Percentiles rank a stretch among this genome's conserved stretches.
Evolutionary conservation across 2,888 invertebrate species (phyloP).

Genomic region (Lasius platythorax): DNA sequence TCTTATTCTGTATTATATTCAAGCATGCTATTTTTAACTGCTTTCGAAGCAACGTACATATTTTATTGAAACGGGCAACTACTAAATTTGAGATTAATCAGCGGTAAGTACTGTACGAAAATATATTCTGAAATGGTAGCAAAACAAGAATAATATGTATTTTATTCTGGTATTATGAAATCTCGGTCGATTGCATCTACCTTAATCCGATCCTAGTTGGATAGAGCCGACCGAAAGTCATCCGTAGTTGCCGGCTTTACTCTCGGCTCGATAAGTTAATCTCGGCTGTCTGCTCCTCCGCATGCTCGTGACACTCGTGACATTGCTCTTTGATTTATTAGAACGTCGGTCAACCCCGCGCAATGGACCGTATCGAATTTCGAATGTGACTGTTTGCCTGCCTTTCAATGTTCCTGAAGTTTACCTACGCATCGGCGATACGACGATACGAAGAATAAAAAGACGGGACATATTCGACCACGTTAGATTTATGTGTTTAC

Average conservation of each 20-base stretch:
- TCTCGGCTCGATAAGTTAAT: constrained; percentile 80
- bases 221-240: constrained; percentile 73
- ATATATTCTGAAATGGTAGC: background rate
- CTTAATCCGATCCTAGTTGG: constrained; percentile 33
- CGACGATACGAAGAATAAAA: constrained; percentile 27
- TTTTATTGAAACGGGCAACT: background rate
- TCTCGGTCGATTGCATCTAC: constrained; percentile 18
- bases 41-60: background rate
- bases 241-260: constrained; percentile 74
- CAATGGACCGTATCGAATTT: constrained; percentile 76
- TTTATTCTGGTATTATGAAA: constrained; percentile 12
- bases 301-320: constrained; percentile 78
- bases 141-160: background rate
- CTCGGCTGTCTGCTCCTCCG: constrained; percentile 78
- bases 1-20: background rate
- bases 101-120: background rate
- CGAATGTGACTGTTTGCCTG: constrained; percentile 72
- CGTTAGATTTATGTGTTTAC: constrained; percentile 54
- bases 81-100: background rate
- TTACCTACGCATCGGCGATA: constrained; percentile 44
- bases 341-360: constrained; percentile 76
- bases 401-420: constrained; percentile 61
- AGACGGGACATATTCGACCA: constrained; percentile 29
- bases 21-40: background rate
- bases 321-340: constrained; percentile 80